A percentile compares a stretch with the other conserved stretches of the same genome.
These are phyloP conservation scores for Macrochelys suwanniensis DNA, from an alignment of 2,797 vertebrate genomes.

Conservation along the genomic window DNA sequence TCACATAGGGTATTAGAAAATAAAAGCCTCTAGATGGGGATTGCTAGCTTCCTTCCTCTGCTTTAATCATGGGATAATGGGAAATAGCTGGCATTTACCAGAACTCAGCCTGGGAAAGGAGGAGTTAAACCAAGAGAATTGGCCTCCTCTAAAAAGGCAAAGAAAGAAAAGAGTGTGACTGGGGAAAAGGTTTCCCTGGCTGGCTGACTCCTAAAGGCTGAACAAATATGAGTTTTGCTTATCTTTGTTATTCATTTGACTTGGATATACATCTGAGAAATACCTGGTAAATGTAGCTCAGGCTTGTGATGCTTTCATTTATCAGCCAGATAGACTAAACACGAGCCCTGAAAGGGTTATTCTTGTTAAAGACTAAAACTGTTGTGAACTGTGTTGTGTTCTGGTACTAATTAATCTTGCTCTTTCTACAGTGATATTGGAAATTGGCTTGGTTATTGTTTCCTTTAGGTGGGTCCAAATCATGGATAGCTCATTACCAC, in stretches of 20 bases:
- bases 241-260: background rate
- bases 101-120: background rate
- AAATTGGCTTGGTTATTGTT: background rate
- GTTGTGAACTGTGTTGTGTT: slow-evolving; percentile 19
- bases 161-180: background rate
- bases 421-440: background rate
- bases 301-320: background rate
- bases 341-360: background rate
- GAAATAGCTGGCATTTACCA: background rate
- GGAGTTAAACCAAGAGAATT: background rate
- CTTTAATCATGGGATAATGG: fast-evolving
- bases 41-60: fast-evolving
- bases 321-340: slow-evolving; percentile 7
- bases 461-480: background rate
- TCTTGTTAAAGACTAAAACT: background rate
- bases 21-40: fast-evolving
- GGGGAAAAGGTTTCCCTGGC: background rate
- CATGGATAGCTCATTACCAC: background rate
- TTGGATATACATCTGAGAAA: slow-evolving; percentile 2
- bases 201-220: background rate
- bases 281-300: background rate
- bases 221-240: background rate
- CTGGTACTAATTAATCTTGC: background rate
- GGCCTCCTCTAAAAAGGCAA: background rate
- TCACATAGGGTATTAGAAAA: background rate